Conservation (phyloP, 2,797 vertebrate genomes). For the Columba guinea region DNA sequence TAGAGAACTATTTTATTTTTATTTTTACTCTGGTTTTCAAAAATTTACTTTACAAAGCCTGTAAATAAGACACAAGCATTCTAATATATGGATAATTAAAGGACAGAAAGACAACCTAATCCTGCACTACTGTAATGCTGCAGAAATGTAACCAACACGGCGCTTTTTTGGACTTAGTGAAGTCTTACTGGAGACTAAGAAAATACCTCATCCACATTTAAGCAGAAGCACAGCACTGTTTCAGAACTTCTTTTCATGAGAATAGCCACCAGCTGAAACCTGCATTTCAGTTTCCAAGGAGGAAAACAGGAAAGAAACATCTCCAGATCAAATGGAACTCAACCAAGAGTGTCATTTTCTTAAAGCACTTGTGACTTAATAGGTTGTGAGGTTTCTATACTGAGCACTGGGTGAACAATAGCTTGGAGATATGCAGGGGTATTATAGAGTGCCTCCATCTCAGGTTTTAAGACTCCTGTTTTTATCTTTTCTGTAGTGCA, state of each 20-base stretch:
- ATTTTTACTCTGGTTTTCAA: background rate
- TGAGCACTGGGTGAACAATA: background rate
- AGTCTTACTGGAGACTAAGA: background rate
- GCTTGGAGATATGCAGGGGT: background rate
- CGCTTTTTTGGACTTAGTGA: background rate
- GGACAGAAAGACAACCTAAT: background rate
- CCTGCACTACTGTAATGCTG: background rate
- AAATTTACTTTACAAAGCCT: background rate
- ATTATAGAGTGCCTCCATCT: background rate
- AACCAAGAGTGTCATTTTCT: background rate
- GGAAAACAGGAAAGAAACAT: background rate
- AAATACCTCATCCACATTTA: background rate
- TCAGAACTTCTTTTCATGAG: background rate
- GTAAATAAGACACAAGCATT: background rate
- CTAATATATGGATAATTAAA: background rate
- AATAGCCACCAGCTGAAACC: background rate
- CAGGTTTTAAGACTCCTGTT: background rate
- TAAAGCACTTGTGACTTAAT: background rate
- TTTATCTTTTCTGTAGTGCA: background rate
- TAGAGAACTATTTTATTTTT: background rate
- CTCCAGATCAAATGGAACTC: background rate
- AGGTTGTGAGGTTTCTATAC: background rate
- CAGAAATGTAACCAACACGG: background rate
- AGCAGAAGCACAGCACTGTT: background rate
- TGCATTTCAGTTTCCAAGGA: background rate